Evolutionary conservation across 2,797 vertebrate genomes (phyloP).

Genomic region (Momotus momota): DNA sequence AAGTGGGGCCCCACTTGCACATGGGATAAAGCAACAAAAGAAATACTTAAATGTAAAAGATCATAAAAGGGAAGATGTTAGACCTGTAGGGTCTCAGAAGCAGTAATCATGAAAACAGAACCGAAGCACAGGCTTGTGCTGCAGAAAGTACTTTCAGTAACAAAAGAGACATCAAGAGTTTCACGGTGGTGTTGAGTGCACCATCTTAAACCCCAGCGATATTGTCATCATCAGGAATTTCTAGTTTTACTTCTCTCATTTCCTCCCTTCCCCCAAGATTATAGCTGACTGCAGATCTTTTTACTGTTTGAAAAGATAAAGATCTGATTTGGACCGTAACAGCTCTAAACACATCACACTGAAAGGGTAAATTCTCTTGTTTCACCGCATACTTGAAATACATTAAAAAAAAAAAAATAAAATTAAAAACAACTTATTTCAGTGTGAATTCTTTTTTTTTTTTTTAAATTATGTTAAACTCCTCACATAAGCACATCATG

Average conservation of each 20-base stretch:
- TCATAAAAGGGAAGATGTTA: background rate
- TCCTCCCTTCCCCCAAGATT: background rate
- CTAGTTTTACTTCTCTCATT: background rate
- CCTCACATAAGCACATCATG: background rate
- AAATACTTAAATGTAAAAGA: background rate
- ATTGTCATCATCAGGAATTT: background rate
- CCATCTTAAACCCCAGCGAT: background rate
- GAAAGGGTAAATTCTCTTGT: background rate
- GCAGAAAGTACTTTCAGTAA: background rate
- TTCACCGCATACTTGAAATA: background rate
- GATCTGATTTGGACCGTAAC: background rate
- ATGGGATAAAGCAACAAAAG: background rate
- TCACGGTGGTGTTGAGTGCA: accelerated
- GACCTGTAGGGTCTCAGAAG: background rate
- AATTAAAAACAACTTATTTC: background rate
- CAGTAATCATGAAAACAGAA: background rate
- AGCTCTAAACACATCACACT: background rate
- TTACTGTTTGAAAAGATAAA: background rate
- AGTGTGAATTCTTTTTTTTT: background rate
- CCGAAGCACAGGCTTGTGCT: background rate
- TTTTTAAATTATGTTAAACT: background rate
- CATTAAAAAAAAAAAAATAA: background rate
- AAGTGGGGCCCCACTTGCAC: background rate
- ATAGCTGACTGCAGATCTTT: background rate
- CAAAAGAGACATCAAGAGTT: background rate